These are phyloP conservation scores for Dromas ardeola DNA, from an alignment of 2,113 vertebrate species.

Conservation along the genomic window DNA sequence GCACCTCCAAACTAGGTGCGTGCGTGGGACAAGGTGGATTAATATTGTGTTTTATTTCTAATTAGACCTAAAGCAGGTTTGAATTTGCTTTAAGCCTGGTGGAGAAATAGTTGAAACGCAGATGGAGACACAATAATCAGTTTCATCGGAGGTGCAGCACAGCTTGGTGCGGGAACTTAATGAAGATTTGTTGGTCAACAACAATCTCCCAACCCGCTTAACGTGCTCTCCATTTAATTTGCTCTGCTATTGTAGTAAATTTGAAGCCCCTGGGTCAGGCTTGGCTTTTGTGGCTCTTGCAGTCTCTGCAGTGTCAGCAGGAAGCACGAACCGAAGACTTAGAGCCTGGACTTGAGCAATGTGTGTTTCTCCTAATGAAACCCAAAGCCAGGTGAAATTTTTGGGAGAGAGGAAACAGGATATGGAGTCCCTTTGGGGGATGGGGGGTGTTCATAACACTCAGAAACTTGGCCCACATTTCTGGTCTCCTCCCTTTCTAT, in stretches of 20 bases:
- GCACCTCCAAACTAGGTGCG: not conserved
- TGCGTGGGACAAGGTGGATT: not conserved
- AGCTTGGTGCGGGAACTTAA: constrained; percentile 2
- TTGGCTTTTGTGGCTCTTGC: not conserved
- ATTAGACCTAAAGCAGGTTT: not conserved
- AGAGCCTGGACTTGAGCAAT: not conserved
- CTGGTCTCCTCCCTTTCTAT: not conserved
- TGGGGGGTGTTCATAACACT: not conserved
- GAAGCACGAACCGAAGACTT: not conserved
- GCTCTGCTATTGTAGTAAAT: not conserved
- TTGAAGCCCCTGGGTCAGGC: not conserved
- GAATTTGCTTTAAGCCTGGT: not conserved
- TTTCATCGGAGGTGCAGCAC: not conserved
- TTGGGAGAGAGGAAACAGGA: constrained; percentile 44
- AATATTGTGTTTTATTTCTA: not conserved
- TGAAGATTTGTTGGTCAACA: constrained; percentile 55
- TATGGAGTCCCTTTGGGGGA: not conserved
- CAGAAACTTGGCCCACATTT: not conserved
- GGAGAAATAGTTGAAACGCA: not conserved
- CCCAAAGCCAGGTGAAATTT: constrained; percentile 51
- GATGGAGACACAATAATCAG: not conserved
- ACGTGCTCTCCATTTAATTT: constrained; percentile 9
- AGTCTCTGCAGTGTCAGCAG: constrained; percentile 31
- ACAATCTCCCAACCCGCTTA: not conserved
- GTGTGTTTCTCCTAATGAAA: constrained; percentile 34